A percentile compares a stretch with the other conserved stretches of the same genome.
phyloP scores from a whole-genome alignment of 1,140 invertebrate species.

The Stegodyphus mimosarum region DNA sequence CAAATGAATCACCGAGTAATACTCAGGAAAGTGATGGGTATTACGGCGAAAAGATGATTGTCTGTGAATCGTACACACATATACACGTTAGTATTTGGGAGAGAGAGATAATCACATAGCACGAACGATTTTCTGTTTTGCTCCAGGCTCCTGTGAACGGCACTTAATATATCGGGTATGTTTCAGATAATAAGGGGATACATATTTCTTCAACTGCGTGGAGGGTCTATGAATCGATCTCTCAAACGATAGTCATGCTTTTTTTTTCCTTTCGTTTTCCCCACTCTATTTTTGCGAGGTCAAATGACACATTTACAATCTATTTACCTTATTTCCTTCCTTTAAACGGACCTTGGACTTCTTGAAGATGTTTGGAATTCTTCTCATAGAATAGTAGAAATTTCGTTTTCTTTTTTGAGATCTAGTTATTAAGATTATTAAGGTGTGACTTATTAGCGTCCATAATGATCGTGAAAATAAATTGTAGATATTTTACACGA shows the following conservation, averaged over 20 bases:
- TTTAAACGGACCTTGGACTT: neutral
- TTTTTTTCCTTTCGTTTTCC: too few relatives aligned
- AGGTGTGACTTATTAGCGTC: too few relatives aligned
- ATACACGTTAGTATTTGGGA: neutral
- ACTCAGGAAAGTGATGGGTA: neutral
- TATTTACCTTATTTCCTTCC: neutral
- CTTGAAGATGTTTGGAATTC: neutral
- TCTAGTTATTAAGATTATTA: too few relatives aligned
- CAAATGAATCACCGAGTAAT: slow-evolving; percentile 9
- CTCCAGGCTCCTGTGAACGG: neutral
- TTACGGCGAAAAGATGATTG: neutral
- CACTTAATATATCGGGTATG: slow-evolving; percentile 1
- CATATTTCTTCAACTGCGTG: neutral
- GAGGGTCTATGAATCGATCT: neutral
- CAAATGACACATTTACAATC: neutral
- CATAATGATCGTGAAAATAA: too few relatives aligned
- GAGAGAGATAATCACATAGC: neutral
- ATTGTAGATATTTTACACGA: too few relatives aligned
- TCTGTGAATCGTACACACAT: neutral
- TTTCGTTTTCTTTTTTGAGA: too few relatives aligned
- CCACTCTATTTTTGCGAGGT: neutral
- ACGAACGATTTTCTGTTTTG: neutral
- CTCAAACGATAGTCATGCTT: too few relatives aligned
- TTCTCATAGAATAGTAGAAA: too few relatives aligned
- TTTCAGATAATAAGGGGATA: slow-evolving; percentile 1